phyloP scores from a whole-genome alignment of 2,797 vertebrate genomes.

The Myiotriccus ornatus region DNA sequence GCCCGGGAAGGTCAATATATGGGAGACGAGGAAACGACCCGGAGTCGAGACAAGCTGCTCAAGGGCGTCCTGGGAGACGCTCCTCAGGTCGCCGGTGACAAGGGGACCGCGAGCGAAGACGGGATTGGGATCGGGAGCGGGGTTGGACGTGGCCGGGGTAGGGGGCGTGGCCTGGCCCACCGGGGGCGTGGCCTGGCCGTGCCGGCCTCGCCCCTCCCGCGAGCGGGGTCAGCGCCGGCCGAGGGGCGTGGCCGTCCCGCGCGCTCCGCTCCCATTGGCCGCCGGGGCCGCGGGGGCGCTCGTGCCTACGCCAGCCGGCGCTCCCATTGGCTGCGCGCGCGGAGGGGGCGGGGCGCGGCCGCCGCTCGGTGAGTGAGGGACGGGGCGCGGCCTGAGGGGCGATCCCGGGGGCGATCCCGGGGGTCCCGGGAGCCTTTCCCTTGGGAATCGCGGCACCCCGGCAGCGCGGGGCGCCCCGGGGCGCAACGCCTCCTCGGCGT shows the following conservation, averaged over 20 bases:
- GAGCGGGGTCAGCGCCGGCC: not conserved
- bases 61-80: not conserved
- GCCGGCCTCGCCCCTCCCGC: too few species aligned
- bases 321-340: not conserved
- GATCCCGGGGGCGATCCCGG: not conserved
- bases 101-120: too few species aligned
- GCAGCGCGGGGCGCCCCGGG: not conserved
- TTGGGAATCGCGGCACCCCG: too few species aligned
- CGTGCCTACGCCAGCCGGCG: rapidly evolving
- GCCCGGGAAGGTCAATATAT: rapidly evolving
- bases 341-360: not conserved
- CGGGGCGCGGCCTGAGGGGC: not conserved
- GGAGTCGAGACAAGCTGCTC: rapidly evolving
- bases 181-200: rapidly evolving
- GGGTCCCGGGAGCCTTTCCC: not conserved
- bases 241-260: not conserved
- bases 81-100: rapidly evolving
- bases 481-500: not conserved
- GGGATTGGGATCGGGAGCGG: too few species aligned
- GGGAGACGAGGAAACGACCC: rapidly evolving
- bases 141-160: too few species aligned
- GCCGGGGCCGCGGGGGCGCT: not conserved
- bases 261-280: not conserved
- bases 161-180: rapidly evolving
- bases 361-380: not conserved